Evolutionary conservation across 1,140 invertebrate species (phyloP), one percentile per base, ranked within the genome.

Genomic region (Drosophila neocordata): DNA sequence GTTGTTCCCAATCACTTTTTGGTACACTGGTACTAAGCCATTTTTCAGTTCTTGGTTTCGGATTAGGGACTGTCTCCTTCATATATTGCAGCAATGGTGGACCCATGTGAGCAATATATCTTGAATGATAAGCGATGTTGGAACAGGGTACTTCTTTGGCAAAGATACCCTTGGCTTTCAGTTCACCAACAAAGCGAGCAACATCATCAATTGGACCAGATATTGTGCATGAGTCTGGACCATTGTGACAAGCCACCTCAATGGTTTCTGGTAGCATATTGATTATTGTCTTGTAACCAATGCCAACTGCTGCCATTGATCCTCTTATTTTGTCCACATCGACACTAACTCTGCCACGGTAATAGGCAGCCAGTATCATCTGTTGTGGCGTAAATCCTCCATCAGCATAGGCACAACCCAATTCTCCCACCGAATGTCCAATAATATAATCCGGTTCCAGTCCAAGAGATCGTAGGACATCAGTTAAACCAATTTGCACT

Each of bases 381-480:
- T 98, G 95, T 88, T 97, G 96, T 2, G 95, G 94, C 7, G 96
- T 97, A 63, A 98, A 93, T 64, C 95, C 95, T 1, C 96, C 96
- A 92, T 98, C 97, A 38, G 96, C 96, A 93, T 98, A 98, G 13
- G 95, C 96, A 92, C 97, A 98, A 2, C 96, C 97, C n/a, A 97
- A 90, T 92, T 97, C 96, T 20, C 96, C 96, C 1, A 96, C 96
- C n/a, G 97, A 97, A 90, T 98, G 97, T 4, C 94, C 97, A 83
- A 98, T 95, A 53, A 98, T 96, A 37, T 95, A 96, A 92, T 98
- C 96, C 4, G 95, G 94, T 66, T 95, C 93, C 13, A 98, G 93
- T 13, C 95, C 95, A 65, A 98, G 72, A 1, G 92, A 91, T 44
- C 92, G 93, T 24, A 98, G 89, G 1, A 97, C 79, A 91, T 98